A percentile compares a stretch with the other conserved stretches of the same genome.
Evolutionary conservation across 2,113 vertebrate species (phyloP).

Genomic region (Girardinichthys multiradiatus): DNA sequence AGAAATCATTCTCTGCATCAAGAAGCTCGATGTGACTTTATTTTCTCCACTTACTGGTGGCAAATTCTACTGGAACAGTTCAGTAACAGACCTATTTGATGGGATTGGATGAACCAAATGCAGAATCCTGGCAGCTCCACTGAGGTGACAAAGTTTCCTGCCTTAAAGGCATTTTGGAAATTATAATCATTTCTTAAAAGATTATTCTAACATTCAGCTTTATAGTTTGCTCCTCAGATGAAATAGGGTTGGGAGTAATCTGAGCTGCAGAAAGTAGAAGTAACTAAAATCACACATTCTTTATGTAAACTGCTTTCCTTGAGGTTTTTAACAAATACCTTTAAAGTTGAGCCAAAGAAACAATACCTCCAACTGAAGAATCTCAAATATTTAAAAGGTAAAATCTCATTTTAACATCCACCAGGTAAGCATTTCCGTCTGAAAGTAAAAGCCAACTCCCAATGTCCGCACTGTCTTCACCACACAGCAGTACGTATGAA

Average conservation of each 20-base stretch:
- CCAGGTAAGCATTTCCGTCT: background rate
- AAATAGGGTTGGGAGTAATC: background rate
- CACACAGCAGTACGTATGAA: background rate
- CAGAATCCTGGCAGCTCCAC: background rate
- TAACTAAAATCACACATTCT: background rate
- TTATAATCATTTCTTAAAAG: background rate
- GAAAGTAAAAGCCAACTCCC: background rate
- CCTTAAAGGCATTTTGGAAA: background rate
- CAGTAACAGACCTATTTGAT: background rate
- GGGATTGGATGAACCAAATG: background rate
- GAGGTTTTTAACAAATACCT: background rate
- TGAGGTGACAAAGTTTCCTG: too few species aligned
- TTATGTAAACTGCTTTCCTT: background rate
- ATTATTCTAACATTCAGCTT: background rate
- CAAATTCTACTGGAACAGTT: conserved; percentile 1
- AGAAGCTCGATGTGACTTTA: background rate
- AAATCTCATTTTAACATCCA: background rate
- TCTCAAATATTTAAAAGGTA: background rate
- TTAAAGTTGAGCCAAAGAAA: too few species aligned
- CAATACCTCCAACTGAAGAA: too few species aligned
- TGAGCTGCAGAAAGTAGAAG: background rate
- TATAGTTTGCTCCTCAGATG: background rate
- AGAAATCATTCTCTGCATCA: background rate
- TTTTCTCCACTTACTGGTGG: background rate
- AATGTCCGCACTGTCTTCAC: background rate